Percentiles rank a stretch among this genome's conserved stretches.
Conservation (phyloP, 1,140 invertebrate species). For the Drosophila parvula region DNA sequence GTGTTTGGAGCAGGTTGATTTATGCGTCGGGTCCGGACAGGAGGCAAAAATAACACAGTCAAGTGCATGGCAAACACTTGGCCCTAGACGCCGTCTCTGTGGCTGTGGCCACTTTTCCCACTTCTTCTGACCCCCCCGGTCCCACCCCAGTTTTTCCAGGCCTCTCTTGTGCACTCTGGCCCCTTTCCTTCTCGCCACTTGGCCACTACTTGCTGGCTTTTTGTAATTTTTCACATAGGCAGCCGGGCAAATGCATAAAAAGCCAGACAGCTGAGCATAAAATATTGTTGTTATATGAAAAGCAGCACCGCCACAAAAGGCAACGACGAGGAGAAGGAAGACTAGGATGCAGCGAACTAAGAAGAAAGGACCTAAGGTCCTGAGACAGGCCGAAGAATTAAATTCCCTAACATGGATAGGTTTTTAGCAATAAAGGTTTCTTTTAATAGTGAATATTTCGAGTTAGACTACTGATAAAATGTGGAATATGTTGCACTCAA, state of each 20-base stretch:
- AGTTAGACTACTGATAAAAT: not conserved
- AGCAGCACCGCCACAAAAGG: constrained; percentile 57
- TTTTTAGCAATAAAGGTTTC: too few species aligned
- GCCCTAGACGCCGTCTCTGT: constrained; percentile 53
- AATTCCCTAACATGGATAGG: not conserved
- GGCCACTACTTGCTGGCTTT: constrained; percentile 60
- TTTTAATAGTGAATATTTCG: too few species aligned
- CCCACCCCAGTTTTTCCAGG: constrained; percentile 9
- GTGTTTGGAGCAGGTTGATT: constrained; percentile 65
- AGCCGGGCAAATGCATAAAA: constrained; percentile 77
- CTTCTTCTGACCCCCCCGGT: not conserved
- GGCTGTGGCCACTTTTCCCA: constrained; percentile 35
- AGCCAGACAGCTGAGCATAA: constrained; percentile 81
- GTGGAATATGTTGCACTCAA: not conserved
- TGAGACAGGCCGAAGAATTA: not conserved
- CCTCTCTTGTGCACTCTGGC: constrained; percentile 3
- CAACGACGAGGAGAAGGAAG: constrained; percentile 3
- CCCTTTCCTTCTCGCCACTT: constrained; percentile 31
- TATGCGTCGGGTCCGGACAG: constrained; percentile 61
- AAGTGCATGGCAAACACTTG: constrained; percentile 80
- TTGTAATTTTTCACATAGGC: constrained; percentile 80
- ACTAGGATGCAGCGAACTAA: constrained; percentile 30
- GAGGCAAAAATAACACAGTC: constrained; percentile 77
- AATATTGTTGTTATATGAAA: constrained; percentile 82
- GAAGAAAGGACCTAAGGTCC: not conserved